Base-by-base conservation (phyloP, 2,888 invertebrate species). In the Catocala sponsa region DNA sequence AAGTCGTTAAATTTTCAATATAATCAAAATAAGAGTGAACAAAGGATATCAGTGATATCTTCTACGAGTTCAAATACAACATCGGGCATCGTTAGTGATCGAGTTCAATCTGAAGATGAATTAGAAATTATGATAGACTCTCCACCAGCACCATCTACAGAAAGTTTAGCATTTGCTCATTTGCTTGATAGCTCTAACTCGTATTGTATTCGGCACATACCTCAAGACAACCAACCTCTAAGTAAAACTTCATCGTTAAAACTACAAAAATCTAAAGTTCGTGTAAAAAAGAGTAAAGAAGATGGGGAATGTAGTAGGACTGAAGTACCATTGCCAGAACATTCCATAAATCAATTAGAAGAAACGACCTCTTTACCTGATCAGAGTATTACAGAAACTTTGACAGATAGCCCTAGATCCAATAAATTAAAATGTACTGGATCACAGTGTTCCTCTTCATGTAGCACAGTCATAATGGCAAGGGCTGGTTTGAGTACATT, bases 51-150 rank as follows among this genome's bases (percentile, higher is more conserved):
- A 59, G 97, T 99, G 38, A 98, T 99, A 84, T 98, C 98, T 64
- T 98, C 97, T 81, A 98, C 98, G 47, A 98, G 98, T 81, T 99
- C 98, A n/a, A 99, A 98, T 85, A 99, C 99, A 46, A 99, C 99
- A 32, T 99, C 98, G 38, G 99, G 99, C 63, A 98, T 99, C 78
- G 98, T 99, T 50, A 98, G 99, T 88, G 99, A 99, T 89, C 96
- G 98, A 76, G 98, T 98, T 59, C 98, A 98, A 87, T 98, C 98
- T 59, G 97, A 98, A 92, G 99, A 99, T 86, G 99, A 98, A 90
- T 96, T 98, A 83, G 98, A 98, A 93, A 98, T 97, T 70, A 97
- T 97, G 97, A 97, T 97, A 65, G 97, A 97, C 74, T 96, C 97
- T 52, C 97, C 97, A 6, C 97, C 97, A 15, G 97, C 97, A n/a